These are phyloP conservation scores for Thalpophila matura DNA, from an alignment of 2,888 invertebrate species.

Conservation along the genomic window DNA sequence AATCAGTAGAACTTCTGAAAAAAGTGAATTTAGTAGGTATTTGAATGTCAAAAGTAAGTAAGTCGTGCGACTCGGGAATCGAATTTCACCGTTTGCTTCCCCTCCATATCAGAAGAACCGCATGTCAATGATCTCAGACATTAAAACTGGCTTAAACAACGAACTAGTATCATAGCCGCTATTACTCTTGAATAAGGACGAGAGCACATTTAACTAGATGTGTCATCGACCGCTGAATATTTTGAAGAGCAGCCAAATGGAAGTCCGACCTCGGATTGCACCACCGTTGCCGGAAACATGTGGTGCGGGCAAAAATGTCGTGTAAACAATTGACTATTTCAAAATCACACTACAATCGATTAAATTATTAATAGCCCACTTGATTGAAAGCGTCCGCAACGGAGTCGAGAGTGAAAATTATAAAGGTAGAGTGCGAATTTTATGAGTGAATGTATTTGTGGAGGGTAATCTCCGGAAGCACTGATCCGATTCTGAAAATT, in stretches of 20 bases:
- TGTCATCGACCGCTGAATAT: slow-evolving; percentile 69
- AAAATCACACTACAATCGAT: slow-evolving; percentile 34
- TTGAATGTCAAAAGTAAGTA: too few species aligned
- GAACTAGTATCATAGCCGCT: slow-evolving; percentile 31
- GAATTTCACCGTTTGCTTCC: background rate
- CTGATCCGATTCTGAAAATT: too few species aligned
- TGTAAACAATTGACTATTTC: slow-evolving; percentile 64
- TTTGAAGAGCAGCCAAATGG: slow-evolving; percentile 73
- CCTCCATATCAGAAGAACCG: background rate
- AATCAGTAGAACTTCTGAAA: too few species aligned
- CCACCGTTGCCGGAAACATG: slow-evolving; percentile 67
- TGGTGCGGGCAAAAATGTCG: slow-evolving; percentile 65
- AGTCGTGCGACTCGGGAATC: background rate
- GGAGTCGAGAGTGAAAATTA: background rate
- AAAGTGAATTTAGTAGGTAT: too few species aligned
- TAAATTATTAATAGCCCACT: slow-evolving; percentile 16
- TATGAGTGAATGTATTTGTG: background rate
- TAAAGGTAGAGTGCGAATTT: background rate
- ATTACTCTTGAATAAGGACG: slow-evolving; percentile 47
- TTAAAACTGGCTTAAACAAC: slow-evolving; percentile 15
- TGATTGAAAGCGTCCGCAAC: slow-evolving; percentile 13
- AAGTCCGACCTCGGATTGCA: slow-evolving; percentile 61
- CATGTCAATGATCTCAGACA: slow-evolving; percentile 52
- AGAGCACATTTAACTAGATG: slow-evolving; percentile 48
- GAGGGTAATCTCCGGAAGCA: too few species aligned